These are phyloP conservation scores for Melanotaenia boesemani DNA, from an alignment of 2,797 vertebrate species.

Conservation along the genomic window DNA sequence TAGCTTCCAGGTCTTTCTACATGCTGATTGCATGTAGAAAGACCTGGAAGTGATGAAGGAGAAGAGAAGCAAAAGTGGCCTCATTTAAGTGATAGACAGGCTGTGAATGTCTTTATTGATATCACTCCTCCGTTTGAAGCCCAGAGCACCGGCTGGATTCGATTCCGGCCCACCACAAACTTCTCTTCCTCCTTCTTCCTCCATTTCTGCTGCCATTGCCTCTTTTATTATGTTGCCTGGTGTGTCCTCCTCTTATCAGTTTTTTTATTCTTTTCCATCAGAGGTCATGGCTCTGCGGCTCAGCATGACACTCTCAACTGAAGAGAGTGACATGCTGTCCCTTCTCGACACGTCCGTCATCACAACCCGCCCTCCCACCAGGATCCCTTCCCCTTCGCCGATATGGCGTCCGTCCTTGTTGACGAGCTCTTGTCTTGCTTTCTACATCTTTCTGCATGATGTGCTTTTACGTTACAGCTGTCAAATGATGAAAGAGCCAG, in stretches of 20 bases:
- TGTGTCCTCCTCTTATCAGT: constrained; percentile 29
- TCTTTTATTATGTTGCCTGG: constrained; percentile 53
- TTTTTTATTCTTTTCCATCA: constrained; percentile 19
- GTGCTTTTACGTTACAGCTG: too few relatives aligned
- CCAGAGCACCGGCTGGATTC: constrained; percentile 57
- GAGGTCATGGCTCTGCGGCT: constrained; percentile 60
- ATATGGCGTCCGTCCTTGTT: constrained; percentile 18
- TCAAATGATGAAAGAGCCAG: too few relatives aligned
- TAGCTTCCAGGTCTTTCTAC: constrained; percentile 59
- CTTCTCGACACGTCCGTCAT: constrained; percentile 24
- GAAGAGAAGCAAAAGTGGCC: constrained; percentile 55
- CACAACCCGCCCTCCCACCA: constrained; percentile 10
- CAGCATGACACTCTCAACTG: constrained; percentile 58
- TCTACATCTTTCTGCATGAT: too few relatives aligned
- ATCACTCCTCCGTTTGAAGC: constrained; percentile 60
- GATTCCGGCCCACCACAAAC: constrained; percentile 53
- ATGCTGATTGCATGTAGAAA: constrained; percentile 40
- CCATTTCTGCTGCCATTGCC: constrained; percentile 49
- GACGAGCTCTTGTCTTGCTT: constrained; percentile 23
- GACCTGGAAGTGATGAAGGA: constrained; percentile 51
- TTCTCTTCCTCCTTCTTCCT: constrained; percentile 19
- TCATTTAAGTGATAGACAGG: constrained; percentile 61
- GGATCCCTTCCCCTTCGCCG: constrained; percentile 8
- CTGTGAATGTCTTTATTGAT: constrained; percentile 64
- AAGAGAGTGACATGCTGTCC: constrained; percentile 61